Base-by-base conservation (phyloP, 2,113 vertebrate genomes). In the Corythoichthys haematopterus region DNA sequence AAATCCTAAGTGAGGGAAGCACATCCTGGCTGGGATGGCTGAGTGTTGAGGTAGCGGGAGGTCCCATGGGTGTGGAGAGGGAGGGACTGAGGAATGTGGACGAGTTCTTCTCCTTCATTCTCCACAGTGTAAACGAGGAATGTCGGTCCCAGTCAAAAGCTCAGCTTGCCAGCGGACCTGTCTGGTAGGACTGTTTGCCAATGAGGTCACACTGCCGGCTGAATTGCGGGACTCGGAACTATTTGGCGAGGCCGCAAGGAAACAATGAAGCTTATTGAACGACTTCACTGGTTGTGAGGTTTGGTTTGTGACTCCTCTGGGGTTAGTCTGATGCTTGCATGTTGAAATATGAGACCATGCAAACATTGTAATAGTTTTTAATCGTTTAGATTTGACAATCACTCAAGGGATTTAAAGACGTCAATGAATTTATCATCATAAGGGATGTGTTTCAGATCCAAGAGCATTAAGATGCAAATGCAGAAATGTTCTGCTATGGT, bases 291-390 rank as follows among this genome's bases (percentile, higher is more conserved):
- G 57, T 68, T 74, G 50, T 76, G 78, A 60, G 76, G 80, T 82
- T 80, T 87, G 73, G 77, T 68, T 84, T 80, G 74, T 56, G 57
- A 71, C 59, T 80, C 85, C 80, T 65, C 38, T 1, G 85, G 80
- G 86, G 77, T 83, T 84, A 88, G 83, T 88, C 79, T 85, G 87
- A 86, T 85, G 83, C 75, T 80, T 78, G 69, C 72, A 66, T 59
- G 68, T 51, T 85, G 80, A 82, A 80, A 81, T 78, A 64, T 76
- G 79, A 88, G 77, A 69, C 53, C 74, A 56, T 55, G 47, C 37
- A 72, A 68, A 76, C 67, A 74, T 75, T 52, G 72, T 51, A 57
- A 67, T 56, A 13, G 12, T 13, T 71, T 67, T 71, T 66, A 69
- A 59, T 76, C 53, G 37, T 79, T 75, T 46, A 15, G 65, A 48